phyloP scores from a whole-genome alignment of 1,140 invertebrate species.

The Drosophila athabasca region DNA sequence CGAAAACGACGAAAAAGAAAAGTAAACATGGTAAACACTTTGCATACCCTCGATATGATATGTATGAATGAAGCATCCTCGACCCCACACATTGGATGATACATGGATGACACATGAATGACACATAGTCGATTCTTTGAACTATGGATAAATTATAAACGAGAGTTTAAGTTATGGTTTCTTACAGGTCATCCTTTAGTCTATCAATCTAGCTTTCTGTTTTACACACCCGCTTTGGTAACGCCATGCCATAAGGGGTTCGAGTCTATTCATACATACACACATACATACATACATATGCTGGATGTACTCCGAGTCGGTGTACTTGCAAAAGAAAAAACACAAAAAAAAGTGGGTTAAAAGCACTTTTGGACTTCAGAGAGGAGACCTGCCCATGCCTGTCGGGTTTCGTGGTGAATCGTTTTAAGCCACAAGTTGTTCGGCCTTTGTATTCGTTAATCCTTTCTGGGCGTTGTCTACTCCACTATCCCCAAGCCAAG shows the following conservation, averaged over 20 bases:
- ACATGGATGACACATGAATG: too few relatives aligned
- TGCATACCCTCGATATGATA: conserved; percentile 9
- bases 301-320: conserved; percentile 29
- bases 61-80: too few relatives aligned
- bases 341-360: conserved; percentile 70
- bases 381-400: conserved; percentile 34
- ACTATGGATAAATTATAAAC: too few relatives aligned
- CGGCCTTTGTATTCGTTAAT: conserved; percentile 75
- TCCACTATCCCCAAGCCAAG: conserved; percentile 30
- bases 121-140: too few relatives aligned
- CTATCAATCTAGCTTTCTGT: not conserved
- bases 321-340: conserved; percentile 16
- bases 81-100: too few relatives aligned
- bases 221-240: not conserved
- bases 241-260: conserved; percentile 27
- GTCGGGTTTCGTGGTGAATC: conserved; percentile 62
- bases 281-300: not conserved
- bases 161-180: too few relatives aligned
- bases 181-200: too few relatives aligned
- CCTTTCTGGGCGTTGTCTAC: conserved; percentile 55
- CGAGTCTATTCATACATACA: conserved; percentile 61
- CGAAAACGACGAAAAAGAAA: conserved; percentile 44
- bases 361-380: conserved; percentile 70
- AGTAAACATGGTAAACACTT: conserved; percentile 51
- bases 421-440: conserved; percentile 76